A percentile compares a stretch with the other conserved stretches of the same genome.
phyloP scores from a whole-genome alignment of 2,888 invertebrate species.

The Andrena minutula region DNA sequence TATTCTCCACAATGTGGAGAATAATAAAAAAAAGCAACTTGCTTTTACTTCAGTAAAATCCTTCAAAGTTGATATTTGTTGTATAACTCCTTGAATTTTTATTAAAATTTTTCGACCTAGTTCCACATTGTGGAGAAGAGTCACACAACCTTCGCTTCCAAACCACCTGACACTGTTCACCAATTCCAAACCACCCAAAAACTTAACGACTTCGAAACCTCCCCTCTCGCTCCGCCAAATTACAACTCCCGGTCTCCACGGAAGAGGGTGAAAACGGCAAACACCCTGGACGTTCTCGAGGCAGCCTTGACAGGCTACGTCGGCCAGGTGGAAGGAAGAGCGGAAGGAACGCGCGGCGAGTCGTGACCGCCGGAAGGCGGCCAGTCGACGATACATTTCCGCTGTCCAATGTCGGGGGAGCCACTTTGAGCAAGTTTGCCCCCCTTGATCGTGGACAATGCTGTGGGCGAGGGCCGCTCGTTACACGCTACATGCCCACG shows the following conservation, averaged over 20 bases:
- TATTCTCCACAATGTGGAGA: too few relatives aligned
- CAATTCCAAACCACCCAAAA: not conserved
- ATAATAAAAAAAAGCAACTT: too few relatives aligned
- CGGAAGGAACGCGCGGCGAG: conserved; percentile 75
- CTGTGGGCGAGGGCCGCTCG: conserved; percentile 80
- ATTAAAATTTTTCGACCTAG: too few relatives aligned
- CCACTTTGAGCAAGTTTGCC: conserved; percentile 71
- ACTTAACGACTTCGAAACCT: not conserved
- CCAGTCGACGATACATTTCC: conserved; percentile 78
- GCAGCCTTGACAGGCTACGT: conserved; percentile 58
- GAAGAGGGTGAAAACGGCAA: not conserved
- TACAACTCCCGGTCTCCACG: not conserved
- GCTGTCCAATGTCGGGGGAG: conserved; percentile 62
- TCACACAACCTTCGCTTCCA: too few relatives aligned
- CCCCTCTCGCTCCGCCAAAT: not conserved
- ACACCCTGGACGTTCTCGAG: not conserved
- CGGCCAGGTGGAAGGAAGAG: conserved; percentile 67
- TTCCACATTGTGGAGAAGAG: too few relatives aligned
- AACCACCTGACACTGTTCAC: not conserved
- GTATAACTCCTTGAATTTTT: too few relatives aligned
- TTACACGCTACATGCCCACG: conserved; percentile 79
- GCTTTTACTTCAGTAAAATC: too few relatives aligned
- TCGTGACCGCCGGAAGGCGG: conserved; percentile 80
- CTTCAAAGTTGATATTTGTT: too few relatives aligned
- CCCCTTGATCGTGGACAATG: conserved; percentile 75